A percentile compares a stretch with the other conserved stretches of the same genome.
Conservation (phyloP, 2,113 vertebrate species). For the Triplophysa dalaica region DNA sequence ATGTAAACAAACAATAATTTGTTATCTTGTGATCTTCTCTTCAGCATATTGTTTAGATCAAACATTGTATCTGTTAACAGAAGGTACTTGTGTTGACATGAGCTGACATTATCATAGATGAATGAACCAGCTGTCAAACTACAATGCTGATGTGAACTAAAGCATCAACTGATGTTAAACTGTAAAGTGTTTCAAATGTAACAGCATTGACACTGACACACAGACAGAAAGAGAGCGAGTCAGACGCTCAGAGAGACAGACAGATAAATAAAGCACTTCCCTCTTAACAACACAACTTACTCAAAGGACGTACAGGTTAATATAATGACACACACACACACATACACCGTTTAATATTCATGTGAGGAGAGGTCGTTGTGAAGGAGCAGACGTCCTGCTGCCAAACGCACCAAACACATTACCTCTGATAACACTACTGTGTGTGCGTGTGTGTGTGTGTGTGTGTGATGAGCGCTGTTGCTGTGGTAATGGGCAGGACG, state of each 20-base stretch:
- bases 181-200: too few relatives aligned
- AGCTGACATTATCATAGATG: too few relatives aligned
- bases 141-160: too few relatives aligned
- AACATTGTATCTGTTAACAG: too few relatives aligned
- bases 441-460: constrained; percentile 29
- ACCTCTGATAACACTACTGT: constrained; percentile 42
- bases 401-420: constrained; percentile 44
- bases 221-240: background rate
- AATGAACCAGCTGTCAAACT: too few relatives aligned
- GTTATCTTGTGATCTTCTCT: too few relatives aligned
- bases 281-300: background rate
- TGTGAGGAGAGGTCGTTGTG: constrained; percentile 47
- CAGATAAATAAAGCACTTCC: background rate
- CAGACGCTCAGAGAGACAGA: background rate
- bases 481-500: constrained; percentile 30
- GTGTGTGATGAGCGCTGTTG: background rate
- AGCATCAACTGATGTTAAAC: too few relatives aligned
- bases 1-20: too few relatives aligned
- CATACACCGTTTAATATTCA: constrained; percentile 54
- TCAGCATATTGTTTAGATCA: too few relatives aligned
- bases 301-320: constrained; percentile 52
- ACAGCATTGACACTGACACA: too few relatives aligned
- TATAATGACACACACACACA: constrained; percentile 35
- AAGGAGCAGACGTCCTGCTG: constrained; percentile 48
- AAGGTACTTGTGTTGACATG: too few relatives aligned